Base-by-base conservation (phyloP, 1,140 invertebrate genomes). In the Lepidurus packardi region DNA sequence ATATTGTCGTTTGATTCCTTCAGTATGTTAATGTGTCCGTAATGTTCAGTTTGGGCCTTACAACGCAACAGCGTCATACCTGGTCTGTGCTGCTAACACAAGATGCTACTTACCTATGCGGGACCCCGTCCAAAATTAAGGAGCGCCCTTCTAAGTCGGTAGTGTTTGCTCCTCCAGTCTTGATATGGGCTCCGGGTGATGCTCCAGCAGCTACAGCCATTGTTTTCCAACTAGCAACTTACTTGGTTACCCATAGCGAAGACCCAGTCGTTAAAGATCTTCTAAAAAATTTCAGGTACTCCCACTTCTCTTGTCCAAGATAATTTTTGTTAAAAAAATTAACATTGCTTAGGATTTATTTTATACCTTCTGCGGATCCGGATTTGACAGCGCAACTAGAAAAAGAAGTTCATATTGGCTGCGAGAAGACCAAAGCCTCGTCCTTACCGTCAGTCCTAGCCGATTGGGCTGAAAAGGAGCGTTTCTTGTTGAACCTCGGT, bases 121-220 rank as follows among this genome's bases (percentile, higher is more conserved):
- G 21, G 21, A 65, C 16, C 13, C 53, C 53, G 4, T 65, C 53
- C 6, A 65, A 65, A 21, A 65, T 21, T n/a, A 65, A 65, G 21
- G 53, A 65, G 21, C 6, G 6, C 13, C 13, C 53, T n/a, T 21
- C 53, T 21, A 65, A 65, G 3, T 65, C 53, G 53, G 13, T 65
- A n/a, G 13, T 65, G 13, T 65, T 65, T 21, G 3, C 53, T 65
- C 53, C 53, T 65, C 53, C 53, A 11, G 21, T 65, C 13, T 21
- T 65, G 53, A n/a, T 65, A 65, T 65, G 53, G 53, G 53, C 53
- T 65, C 53, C 53, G 16, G 53, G 53, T 1, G 21, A 65, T 65
- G 21, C 53, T 65, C 53, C 53, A 65, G 53, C 53, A 65, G 53
- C 53, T 21, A 65, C 53, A 7, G 53, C 53, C 21, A 65, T 65